These are phyloP conservation scores for Tenthredo scrophulariae DNA, from an alignment of 2,888 invertebrate species.

Conservation along the genomic window DNA sequence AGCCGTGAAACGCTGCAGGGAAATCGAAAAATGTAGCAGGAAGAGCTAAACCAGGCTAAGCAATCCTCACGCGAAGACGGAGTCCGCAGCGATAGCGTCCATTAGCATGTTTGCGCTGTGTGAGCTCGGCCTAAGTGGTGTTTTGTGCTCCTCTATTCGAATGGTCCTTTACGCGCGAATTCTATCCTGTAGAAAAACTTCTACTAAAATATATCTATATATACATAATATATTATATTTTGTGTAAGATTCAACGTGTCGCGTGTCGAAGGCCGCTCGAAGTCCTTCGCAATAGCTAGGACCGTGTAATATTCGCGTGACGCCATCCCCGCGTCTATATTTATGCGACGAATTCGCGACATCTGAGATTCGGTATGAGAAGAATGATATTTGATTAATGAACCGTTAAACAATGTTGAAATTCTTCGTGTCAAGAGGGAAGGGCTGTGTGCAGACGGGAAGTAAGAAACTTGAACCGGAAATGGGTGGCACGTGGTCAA, in stretches of 20 bases:
- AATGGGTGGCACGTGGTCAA: slow-evolving; percentile 71
- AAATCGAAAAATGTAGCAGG: slow-evolving; percentile 40
- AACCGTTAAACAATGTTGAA: neutral
- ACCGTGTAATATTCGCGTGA: neutral
- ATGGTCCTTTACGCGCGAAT: slow-evolving; percentile 66
- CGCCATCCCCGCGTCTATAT: neutral
- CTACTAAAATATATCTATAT: slow-evolving; percentile 13
- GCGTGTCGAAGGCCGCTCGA: slow-evolving; percentile 5
- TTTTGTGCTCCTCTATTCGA: slow-evolving; percentile 71
- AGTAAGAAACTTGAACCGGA: slow-evolving; percentile 41
- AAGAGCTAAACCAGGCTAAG: slow-evolving; percentile 36
- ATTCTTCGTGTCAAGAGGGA: neutral
- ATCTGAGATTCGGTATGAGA: neutral
- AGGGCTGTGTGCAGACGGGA: neutral
- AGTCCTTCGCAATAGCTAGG: neutral
- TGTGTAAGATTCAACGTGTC: neutral
- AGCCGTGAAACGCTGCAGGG: slow-evolving; percentile 22
- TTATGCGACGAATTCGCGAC: neutral
- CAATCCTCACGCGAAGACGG: slow-evolving; percentile 43
- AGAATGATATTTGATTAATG: neutral
- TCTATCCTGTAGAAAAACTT: slow-evolving; percentile 52
- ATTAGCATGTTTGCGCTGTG: slow-evolving; percentile 76
- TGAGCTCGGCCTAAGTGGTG: slow-evolving; percentile 74
- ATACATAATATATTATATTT: slow-evolving; percentile 18
- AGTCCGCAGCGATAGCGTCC: slow-evolving; percentile 62